Conservation (phyloP, 2,797 vertebrate genomes). For the Sebastes oblongus region DNA sequence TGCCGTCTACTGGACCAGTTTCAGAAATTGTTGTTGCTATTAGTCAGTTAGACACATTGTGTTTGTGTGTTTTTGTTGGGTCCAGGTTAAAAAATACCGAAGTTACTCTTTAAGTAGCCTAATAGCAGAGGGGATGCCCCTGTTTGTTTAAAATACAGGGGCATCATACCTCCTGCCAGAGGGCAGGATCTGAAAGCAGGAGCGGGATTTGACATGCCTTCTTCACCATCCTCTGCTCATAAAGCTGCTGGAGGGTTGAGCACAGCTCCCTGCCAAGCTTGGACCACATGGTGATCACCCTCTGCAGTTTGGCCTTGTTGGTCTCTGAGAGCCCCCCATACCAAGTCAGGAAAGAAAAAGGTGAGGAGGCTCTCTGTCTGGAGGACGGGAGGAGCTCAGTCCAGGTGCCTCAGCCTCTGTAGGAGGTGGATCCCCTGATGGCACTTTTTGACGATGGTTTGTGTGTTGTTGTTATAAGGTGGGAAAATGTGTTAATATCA, state of each 20-base stretch:
- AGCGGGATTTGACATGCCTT: not conserved
- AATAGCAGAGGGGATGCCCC: not conserved
- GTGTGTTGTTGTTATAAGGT: not conserved
- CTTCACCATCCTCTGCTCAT: not conserved
- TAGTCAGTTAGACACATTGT: too few relatives aligned
- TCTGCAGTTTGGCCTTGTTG: not conserved
- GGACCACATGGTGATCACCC: not conserved
- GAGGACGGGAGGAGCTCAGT: not conserved
- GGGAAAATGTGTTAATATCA: not conserved
- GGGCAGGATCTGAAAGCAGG: not conserved
- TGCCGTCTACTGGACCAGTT: too few relatives aligned
- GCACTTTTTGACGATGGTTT: not conserved
- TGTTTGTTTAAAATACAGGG: not conserved
- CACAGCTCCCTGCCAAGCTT: not conserved
- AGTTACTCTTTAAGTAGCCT: not conserved
- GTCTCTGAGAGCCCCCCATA: not conserved
- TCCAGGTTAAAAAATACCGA: too few relatives aligned
- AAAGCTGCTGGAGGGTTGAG: not conserved
- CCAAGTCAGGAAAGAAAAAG: not conserved
- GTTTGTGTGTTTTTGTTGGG: too few relatives aligned
- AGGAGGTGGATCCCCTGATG: not conserved
- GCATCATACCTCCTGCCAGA: not conserved
- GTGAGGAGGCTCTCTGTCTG: not conserved
- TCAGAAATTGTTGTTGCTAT: too few relatives aligned
- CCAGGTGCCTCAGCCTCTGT: not conserved